Base-by-base conservation (phyloP, 2,888 invertebrate genomes). In the Eremobia ochroleuca region DNA sequence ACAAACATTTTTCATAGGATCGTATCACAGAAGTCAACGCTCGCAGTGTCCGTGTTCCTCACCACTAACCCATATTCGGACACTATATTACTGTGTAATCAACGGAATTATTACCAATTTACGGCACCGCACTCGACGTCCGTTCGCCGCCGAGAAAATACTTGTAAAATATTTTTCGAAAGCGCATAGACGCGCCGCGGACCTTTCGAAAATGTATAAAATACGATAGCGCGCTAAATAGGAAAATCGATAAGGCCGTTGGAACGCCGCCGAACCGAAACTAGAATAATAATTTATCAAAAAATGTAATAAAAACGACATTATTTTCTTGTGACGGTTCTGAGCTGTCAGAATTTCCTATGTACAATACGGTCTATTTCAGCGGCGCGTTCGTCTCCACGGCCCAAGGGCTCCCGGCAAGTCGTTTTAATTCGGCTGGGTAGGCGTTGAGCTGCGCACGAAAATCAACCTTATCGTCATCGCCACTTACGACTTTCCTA, bases 221-320 rank as follows among this genome's bases (percentile, higher is more conserved):
- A 95, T 95, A 95, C 92, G 93, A 92, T 94, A 94, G 93, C 94
- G 95, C 94, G 94, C 93, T 94, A 95, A 96, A 96, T 96, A 95
- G 94, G 94, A 96, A 96, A 96, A 96, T 96, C 96, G 96, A 96
- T 96, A 95, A 94, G 94, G 93, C 94, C 94, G 95, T 93, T 92
- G 92, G 91, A 91, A 91, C 91, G 93, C 92, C 92, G 92, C 93
- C 93, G 94, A 93, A 94, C 93, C 93, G 92, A 95, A 96, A 95
- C 94, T 96, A 95, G 93, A 95, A 96, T 95, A 95, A 95, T 95
- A 95, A 96, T 96, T 96, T 96, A 96, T 96, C 96, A 96, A 97
- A 97, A 97, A 96, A 96, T 96, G 94, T 96, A 97, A 96, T 97
- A 97, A 96, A 96, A 96, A 96, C 96, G 95, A 95, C 96, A 97